These are phyloP conservation scores for Dasysyrphus albostriatus DNA, from an alignment of 2,888 invertebrate genomes.

Conservation along the genomic window DNA sequence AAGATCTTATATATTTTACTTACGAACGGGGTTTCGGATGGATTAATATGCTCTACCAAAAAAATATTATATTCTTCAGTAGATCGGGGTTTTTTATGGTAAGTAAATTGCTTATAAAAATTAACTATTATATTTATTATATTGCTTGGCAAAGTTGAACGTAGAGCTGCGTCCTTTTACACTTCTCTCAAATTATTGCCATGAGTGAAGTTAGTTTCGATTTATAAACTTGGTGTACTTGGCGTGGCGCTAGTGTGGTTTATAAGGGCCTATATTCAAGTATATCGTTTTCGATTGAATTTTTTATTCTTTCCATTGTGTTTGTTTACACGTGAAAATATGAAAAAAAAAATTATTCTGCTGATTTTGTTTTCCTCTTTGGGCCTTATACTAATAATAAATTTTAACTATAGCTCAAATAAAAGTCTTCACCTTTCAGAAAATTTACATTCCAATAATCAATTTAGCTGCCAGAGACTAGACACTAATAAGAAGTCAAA, in stretches of 20 bases:
- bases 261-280: background rate
- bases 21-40: constrained; percentile 21
- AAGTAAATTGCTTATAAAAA: constrained; percentile 32
- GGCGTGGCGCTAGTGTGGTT: constrained; percentile 48
- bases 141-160: constrained; percentile 63
- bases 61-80: constrained; percentile 18
- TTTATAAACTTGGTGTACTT: constrained; percentile 13
- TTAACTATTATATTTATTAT: constrained; percentile 13
- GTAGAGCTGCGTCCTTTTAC: constrained; percentile 75
- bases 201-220: constrained; percentile 57
- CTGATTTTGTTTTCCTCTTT: too few relatives aligned
- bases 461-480: too few relatives aligned
- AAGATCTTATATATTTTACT: background rate
- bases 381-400: too few relatives aligned
- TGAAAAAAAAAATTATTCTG: too few relatives aligned
- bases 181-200: constrained; percentile 68
- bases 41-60: background rate
- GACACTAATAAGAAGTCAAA: too few relatives aligned
- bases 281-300: background rate
- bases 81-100: constrained; percentile 12
- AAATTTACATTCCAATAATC: too few relatives aligned
- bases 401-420: too few relatives aligned
- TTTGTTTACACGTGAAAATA: too few relatives aligned
- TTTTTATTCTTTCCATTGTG: too few relatives aligned
- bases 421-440: too few relatives aligned